These are phyloP conservation scores for Aphidius ervi DNA, from an alignment of 1,140 invertebrate genomes.

Conservation along the genomic window DNA sequence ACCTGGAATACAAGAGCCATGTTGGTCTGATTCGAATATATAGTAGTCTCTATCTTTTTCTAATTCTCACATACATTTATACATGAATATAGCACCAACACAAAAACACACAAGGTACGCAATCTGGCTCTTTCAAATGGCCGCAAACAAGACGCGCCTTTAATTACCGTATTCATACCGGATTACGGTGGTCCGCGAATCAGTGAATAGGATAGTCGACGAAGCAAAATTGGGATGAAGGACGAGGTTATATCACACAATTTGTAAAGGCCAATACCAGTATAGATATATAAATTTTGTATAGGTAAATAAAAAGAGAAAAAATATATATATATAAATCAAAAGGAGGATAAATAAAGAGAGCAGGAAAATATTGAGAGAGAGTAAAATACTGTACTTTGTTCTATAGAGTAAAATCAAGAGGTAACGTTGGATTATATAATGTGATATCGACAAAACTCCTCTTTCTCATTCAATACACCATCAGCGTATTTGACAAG, in stretches of 20 bases:
- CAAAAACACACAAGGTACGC: too few relatives aligned
- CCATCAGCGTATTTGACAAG: constrained; percentile 8
- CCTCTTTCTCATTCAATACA: not conserved
- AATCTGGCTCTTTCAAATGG: constrained; percentile 16
- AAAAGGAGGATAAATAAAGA: constrained; percentile 36
- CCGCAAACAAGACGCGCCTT: constrained; percentile 24
- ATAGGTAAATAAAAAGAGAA: constrained; percentile 24
- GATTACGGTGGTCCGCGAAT: constrained; percentile 21
- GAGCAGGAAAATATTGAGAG: not conserved
- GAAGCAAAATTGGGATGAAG: too few relatives aligned
- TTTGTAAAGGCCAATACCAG: not conserved
- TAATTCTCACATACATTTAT: too few relatives aligned
- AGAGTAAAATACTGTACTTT: too few relatives aligned
- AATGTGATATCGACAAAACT: too few relatives aligned
- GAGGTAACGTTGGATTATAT: too few relatives aligned
- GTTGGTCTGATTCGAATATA: too few relatives aligned
- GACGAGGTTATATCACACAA: constrained; percentile 4
- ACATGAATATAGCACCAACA: too few relatives aligned
- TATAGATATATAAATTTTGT: not conserved
- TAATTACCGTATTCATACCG: constrained; percentile 27
- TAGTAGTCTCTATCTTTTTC: too few relatives aligned
- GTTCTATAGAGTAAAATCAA: too few relatives aligned
- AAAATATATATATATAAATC: constrained; percentile 31
- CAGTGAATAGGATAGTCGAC: constrained; percentile 16
- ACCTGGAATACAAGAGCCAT: too few relatives aligned